Evolutionary conservation across 2,797 vertebrate genomes (phyloP), one percentile per base, ranked within the genome.

Genomic region (Pogonophryne albipinna): DNA sequence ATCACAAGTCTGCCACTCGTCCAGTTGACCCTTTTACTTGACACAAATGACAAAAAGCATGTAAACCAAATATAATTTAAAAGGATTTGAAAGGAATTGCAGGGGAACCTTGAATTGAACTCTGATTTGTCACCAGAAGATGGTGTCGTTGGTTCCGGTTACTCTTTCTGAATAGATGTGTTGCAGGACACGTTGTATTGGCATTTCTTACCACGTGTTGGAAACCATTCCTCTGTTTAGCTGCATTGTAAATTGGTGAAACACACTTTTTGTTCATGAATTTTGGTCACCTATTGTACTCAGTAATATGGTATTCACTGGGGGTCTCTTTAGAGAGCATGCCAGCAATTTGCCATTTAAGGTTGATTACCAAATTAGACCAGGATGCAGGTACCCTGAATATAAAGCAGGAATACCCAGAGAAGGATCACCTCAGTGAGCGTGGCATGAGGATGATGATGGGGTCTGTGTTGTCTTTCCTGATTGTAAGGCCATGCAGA

Each of bases 71-170:
- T 19, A 1, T 17, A 38, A 2, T 23, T 38, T 38, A 8, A 38
- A 38, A 4, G 7, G 13, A 34, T 60, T 68, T 34, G n/a, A 7
- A 17, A 38, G 10, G 6, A 41, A 20, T 45, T 14, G 3, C 11
- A 58, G 8, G 1, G 23, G 10, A 17, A 14, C 27, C 13, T 52
- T 38, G 5, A 63, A 6, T 55, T 60, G 4, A 42, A 19, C 50
- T 74, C 23, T 60, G 17, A n/a, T 42, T 61, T 67, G 23, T 68
- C 47, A 57, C 79, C 62, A 79, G 68, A 34, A 78, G 78, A 50
- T 76, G 67, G 81, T 47, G 16, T 1, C 50, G 42, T 66, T 14
- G 15, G 0, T 9, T 41, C n/a, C 27, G 15, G 15, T 17, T 31
- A 5, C 19, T 61, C 15, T 20, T 63, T 17, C 15, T 46, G 9